Evolutionary conservation across 2,113 vertebrate species (phyloP).

Genomic region (Struthidea cinerea): DNA sequence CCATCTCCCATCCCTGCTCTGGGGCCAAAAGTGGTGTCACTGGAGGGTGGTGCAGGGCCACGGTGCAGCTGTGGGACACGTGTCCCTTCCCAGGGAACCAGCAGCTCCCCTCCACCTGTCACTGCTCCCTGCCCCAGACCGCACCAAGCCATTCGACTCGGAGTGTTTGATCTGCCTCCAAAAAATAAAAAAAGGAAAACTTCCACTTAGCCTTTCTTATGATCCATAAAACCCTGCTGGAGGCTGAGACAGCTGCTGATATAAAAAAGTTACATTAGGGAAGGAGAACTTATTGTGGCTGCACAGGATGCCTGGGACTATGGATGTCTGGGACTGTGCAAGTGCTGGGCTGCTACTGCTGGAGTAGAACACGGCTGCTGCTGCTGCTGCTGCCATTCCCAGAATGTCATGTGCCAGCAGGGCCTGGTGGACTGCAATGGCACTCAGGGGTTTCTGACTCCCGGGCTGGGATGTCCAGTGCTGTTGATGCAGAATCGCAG

Average conservation of each 20-base stretch:
- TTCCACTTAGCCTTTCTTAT: slow-evolving; percentile 29
- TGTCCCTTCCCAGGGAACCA: background rate
- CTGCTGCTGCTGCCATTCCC: background rate
- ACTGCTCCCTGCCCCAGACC: background rate
- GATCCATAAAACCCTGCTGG: slow-evolving; percentile 31
- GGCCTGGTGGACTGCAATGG: background rate
- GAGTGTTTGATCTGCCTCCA: background rate
- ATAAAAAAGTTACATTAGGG: background rate
- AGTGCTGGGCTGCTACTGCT: background rate
- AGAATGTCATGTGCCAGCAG: background rate
- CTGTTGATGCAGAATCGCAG: background rate
- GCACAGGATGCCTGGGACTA: background rate
- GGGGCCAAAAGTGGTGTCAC: background rate
- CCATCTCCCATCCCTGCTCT: background rate
- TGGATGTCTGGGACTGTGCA: background rate
- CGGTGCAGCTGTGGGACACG: rapidly evolving
- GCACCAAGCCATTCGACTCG: rapidly evolving
- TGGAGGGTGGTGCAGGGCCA: background rate
- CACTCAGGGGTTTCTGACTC: background rate
- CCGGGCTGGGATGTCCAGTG: background rate
- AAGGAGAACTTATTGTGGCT: background rate
- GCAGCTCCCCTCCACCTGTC: background rate
- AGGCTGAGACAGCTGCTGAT: slow-evolving; percentile 32
- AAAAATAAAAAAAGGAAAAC: background rate
- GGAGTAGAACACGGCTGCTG: background rate